Evolutionary conservation across 2,797 vertebrate species (phyloP), one percentile per base, ranked within the genome.

Genomic region (Catamblyrhynchus diadema): DNA sequence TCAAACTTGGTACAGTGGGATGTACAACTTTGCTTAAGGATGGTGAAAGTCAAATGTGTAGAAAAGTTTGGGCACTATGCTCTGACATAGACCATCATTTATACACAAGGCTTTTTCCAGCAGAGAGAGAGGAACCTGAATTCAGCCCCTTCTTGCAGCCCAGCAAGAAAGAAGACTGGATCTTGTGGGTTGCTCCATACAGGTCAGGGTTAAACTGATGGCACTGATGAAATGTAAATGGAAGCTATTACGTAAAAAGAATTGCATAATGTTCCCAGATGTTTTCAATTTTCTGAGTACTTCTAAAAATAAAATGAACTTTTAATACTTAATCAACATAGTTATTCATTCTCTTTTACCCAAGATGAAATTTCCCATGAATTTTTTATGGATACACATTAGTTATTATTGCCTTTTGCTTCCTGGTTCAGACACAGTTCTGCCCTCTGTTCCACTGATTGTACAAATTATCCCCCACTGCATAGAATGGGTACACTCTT

Each of bases 301-400:
- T 94, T 95, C 95, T 96, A 95, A 96, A 96, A 96, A 96, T 95
- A 96, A 95, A 94, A 93, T 10, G 88, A 94, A 95, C 96, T 95
- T 96, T 93, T 96, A 96, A 93, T 96, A 96, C 95, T 96, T 96
- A 96, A 95, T 96, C 95, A 96, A 95, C 96, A 88, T 45, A 84
- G 91, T 88, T 95, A 96, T 94, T 96, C 92, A 86, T 93, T 96
- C 70, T 88, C 77, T 93, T 94, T 95, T 84, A 88, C 93, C 82
- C 80, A 94, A 84, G 88, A 95, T 75, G 61, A 96, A 89, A 91
- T 90, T 91, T 74, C 61, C 85, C 87, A 93, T 94, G 44, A 90
- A 90, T 94, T 93, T 96, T 96, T 96, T 93, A 95, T 95, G 86
- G 80, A 86, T 94, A 72, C 66, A 86, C 2, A 1, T 95, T 95